Evolutionary conservation across 92 coral and sea anemone species (phyloP).

Genomic region (Zoanthus sociatus): DNA sequence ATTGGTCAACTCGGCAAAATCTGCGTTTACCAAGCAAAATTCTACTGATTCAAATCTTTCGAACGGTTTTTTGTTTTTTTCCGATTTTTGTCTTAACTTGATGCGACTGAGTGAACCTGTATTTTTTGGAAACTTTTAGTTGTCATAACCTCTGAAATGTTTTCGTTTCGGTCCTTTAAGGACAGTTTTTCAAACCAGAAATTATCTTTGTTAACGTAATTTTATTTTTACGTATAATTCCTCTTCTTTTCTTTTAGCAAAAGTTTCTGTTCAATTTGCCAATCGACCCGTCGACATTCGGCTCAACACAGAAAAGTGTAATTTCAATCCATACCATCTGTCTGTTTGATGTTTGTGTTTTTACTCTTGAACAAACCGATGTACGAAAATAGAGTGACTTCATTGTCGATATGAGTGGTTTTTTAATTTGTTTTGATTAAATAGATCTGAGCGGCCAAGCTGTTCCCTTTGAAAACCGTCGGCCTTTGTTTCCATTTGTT

Average conservation of each 20-base stretch:
- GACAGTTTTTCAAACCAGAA: neutral
- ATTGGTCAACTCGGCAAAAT: too few species aligned
- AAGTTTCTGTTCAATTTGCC: neutral
- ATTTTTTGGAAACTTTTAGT: neutral
- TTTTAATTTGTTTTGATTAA: neutral
- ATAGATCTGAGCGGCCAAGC: neutral
- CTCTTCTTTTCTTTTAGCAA: neutral
- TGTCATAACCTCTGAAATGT: neutral
- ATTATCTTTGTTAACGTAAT: neutral
- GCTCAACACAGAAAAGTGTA: neutral
- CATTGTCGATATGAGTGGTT: neutral
- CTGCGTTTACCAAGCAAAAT: too few species aligned
- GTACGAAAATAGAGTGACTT: neutral
- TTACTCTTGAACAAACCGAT: neutral
- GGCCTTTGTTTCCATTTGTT: neutral
- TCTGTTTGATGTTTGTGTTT: neutral
- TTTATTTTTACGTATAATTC: neutral
- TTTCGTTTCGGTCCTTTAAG: neutral
- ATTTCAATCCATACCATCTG: neutral
- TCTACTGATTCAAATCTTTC: too few species aligned
- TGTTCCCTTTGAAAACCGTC: conserved; percentile 19
- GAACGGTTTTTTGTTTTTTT: neutral
- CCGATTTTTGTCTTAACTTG: neutral
- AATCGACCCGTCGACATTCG: neutral
- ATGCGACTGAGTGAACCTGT: neutral